Conservation (phyloP, 2,113 vertebrate genomes). For the Ochotona princeps region DNA sequence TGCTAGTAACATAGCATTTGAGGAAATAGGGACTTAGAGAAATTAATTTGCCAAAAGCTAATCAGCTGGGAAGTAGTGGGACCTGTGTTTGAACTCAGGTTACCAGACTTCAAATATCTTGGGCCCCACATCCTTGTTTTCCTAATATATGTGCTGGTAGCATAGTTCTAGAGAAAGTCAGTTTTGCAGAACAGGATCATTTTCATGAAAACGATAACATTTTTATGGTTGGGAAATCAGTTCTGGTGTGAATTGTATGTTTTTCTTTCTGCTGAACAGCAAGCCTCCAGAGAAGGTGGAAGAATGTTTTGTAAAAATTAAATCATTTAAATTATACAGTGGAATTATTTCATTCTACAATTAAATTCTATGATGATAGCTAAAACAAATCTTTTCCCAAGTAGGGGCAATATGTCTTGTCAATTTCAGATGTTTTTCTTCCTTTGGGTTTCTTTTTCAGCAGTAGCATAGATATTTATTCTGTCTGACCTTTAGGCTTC, state of each 20-base stretch:
- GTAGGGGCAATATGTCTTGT: neutral
- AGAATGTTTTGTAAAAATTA: neutral
- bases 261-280: neutral
- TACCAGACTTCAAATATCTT: constrained; percentile 13
- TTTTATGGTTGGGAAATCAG: constrained; percentile 7
- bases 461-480: neutral
- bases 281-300: neutral
- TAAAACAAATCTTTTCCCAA: neutral
- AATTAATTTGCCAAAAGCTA: constrained; percentile 49
- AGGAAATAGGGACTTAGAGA: constrained; percentile 50
- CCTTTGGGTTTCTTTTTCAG: neutral
- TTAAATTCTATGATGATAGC: constrained; percentile 5
- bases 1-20: neutral
- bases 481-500: constrained; percentile 26
- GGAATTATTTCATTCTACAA: constrained; percentile 52
- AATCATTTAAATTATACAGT: constrained; percentile 15
- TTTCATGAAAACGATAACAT: neutral
- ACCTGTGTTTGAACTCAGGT: constrained; percentile 4
- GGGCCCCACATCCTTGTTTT: neutral
- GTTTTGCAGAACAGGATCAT: neutral
- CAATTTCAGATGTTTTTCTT: constrained; percentile 11
- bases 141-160: neutral
- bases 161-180: neutral
- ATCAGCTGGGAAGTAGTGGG: neutral
- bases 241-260: neutral